These are phyloP conservation scores for Drosophila borborema DNA, from an alignment of 2,888 invertebrate species.

Conservation along the genomic window DNA sequence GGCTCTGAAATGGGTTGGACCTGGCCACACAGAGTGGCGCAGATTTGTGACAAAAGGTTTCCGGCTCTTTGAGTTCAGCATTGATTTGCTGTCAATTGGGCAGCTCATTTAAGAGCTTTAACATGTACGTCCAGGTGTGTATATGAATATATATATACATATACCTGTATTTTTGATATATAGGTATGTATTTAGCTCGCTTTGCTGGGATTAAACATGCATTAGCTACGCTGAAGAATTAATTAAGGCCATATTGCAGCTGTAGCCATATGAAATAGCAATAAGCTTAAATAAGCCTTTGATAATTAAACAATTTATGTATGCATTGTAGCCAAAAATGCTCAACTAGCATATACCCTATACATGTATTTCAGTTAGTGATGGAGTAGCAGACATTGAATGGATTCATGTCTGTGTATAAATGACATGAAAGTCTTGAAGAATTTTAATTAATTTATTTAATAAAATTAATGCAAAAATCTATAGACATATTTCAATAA, in stretches of 20 bases:
- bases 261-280: neutral
- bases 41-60: neutral
- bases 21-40: neutral
- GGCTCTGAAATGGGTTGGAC: neutral
- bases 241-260: neutral
- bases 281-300: neutral
- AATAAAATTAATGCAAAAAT: too few species aligned
- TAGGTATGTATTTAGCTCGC: neutral
- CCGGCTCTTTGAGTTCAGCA: slow-evolving; percentile 6
- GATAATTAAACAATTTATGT: neutral
- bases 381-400: neutral
- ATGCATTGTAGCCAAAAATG: neutral
- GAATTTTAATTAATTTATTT: too few species aligned
- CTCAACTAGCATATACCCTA: neutral
- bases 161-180: too few species aligned
- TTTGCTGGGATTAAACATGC: neutral
- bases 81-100: slow-evolving; percentile 19
- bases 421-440: neutral
- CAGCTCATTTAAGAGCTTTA: neutral
- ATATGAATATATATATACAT: neutral
- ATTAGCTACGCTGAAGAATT: neutral
- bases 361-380: neutral
- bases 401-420: neutral
- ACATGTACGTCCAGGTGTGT: neutral
- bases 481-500: too few species aligned